A percentile compares a stretch with the other conserved stretches of the same genome.
Conservation (phyloP, 2,113 vertebrate species). For the Elaphurus davidianus region DNA sequence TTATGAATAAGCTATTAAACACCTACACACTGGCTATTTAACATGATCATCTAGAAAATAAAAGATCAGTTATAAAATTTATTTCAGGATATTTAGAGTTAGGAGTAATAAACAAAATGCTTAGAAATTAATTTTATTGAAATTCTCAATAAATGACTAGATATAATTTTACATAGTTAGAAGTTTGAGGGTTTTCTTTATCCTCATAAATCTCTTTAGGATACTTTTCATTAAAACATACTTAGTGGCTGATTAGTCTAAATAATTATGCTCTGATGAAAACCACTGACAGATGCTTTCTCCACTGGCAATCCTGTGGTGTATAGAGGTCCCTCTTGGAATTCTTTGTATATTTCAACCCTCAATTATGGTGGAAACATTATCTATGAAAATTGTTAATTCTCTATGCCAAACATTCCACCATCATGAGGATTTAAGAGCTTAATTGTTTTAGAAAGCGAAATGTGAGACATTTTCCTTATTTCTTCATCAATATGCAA, state of each 20-base stretch:
- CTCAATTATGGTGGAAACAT: background rate
- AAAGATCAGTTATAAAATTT: background rate
- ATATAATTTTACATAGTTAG: background rate
- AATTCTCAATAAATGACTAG: background rate
- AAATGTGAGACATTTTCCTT: background rate
- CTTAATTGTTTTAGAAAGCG: background rate
- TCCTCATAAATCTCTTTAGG: background rate
- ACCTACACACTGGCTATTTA: background rate
- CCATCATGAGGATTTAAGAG: background rate
- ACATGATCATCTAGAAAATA: background rate
- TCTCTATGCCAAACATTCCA: background rate
- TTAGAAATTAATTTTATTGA: background rate
- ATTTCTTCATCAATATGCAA: background rate
- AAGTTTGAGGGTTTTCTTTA: background rate
- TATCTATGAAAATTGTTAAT: background rate
- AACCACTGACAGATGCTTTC: background rate
- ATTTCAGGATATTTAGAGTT: background rate
- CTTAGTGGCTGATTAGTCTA: background rate
- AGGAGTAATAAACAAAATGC: background rate
- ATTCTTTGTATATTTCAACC: background rate
- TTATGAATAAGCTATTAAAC: background rate
- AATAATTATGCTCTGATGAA: background rate
- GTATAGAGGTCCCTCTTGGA: background rate
- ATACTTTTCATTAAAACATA: background rate
- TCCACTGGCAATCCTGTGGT: no score